Evolutionary conservation across 2,113 vertebrate genomes (phyloP).

Genomic region (Willisornis vidua): DNA sequence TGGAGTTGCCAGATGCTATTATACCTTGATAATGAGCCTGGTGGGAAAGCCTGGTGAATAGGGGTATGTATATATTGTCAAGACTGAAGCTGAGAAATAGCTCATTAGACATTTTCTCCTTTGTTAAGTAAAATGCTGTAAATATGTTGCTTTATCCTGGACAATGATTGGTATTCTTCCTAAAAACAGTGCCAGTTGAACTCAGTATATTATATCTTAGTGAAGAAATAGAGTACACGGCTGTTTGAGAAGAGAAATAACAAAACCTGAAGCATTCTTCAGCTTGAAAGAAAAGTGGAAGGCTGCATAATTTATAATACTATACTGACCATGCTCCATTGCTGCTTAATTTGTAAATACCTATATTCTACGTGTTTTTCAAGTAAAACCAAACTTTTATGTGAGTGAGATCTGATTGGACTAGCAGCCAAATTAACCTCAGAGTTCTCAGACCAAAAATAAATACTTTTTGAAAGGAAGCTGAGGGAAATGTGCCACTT

Average conservation of each 20-base stretch:
- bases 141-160: neutral
- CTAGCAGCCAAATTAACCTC: constrained; percentile 29
- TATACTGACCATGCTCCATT: neutral
- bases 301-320: neutral
- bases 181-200: neutral
- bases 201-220: neutral
- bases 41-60: neutral
- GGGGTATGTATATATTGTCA: neutral
- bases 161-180: neutral
- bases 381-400: neutral
- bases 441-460: constrained; percentile 37
- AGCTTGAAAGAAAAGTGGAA: neutral
- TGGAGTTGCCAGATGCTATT: neutral
- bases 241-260: neutral
- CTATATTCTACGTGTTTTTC: neutral
- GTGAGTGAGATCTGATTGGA: neutral
- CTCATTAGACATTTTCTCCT: neutral
- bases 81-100: neutral
- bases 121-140: neutral
- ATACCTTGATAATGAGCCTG: neutral
- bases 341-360: neutral
- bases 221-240: neutral
- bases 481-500: constrained; percentile 28
- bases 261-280: neutral
- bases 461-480: constrained; percentile 32